phyloP scores from a whole-genome alignment of 2,113 vertebrate genomes.

The Grus americana region DNA sequence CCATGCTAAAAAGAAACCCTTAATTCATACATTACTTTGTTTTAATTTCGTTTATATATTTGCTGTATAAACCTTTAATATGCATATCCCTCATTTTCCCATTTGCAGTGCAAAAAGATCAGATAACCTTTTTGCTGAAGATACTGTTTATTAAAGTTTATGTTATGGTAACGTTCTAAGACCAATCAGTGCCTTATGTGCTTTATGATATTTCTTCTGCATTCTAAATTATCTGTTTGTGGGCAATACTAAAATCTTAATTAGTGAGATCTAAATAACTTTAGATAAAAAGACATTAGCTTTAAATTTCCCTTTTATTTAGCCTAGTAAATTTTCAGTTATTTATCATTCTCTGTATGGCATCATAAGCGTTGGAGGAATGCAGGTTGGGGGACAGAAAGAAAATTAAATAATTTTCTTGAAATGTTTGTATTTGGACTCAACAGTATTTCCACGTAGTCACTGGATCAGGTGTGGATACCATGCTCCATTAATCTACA shows the following conservation, averaged over 20 bases:
- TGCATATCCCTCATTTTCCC: neutral
- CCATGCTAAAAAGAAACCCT: neutral
- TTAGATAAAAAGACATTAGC: neutral
- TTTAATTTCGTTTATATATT: neutral
- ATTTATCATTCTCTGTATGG: neutral
- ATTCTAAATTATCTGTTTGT: neutral
- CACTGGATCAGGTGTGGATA: neutral
- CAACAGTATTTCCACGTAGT: neutral
- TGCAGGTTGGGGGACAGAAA: neutral
- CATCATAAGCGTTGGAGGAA: neutral
- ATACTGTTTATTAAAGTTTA: neutral
- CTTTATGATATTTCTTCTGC: neutral
- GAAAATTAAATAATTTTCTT: neutral
- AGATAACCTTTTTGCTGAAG: neutral
- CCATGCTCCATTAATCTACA: neutral
- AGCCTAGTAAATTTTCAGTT: neutral
- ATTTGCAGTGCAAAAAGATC: neutral
- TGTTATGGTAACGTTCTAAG: neutral
- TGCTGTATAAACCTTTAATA: neutral
- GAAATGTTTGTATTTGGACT: neutral
- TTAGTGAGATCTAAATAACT: conserved; percentile 9
- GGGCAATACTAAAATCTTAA: neutral
- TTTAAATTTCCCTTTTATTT: neutral
- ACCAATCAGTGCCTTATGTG: neutral
- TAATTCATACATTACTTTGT: neutral